Evolutionary conservation across 1,140 invertebrate genomes (phyloP).

Genomic region (Drosophila subobscura): DNA sequence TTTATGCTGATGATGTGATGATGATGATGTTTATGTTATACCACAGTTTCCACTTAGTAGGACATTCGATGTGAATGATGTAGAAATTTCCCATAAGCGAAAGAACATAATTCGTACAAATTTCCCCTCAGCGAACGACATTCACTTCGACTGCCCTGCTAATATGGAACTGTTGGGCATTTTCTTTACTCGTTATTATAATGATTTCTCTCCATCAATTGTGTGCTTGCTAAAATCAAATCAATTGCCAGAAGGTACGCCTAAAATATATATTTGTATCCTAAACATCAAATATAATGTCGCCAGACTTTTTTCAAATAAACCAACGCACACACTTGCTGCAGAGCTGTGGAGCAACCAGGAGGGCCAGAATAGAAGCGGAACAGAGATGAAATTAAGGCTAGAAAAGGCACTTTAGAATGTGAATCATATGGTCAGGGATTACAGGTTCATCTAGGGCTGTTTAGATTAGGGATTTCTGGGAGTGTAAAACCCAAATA

Average conservation of each 20-base stretch:
- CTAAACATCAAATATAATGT: constrained; percentile 38
- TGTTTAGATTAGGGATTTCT: background rate
- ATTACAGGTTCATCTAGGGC: background rate
- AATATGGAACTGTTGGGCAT: too few relatives aligned
- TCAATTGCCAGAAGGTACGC: constrained; percentile 65
- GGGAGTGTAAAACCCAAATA: constrained; percentile 29
- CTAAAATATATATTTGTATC: constrained; percentile 48
- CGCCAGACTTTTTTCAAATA: constrained; percentile 55
- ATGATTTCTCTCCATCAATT: constrained; percentile 49
- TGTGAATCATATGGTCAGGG: constrained; percentile 11
- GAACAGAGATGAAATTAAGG: constrained; percentile 59
- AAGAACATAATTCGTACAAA: too few relatives aligned
- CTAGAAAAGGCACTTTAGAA: constrained; percentile 81
- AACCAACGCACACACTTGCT: constrained; percentile 55
- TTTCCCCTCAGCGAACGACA: too few relatives aligned
- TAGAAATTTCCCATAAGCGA: too few relatives aligned
- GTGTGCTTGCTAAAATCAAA: constrained; percentile 51
- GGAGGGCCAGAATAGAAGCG: constrained; percentile 16
- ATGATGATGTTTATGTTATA: constrained; percentile 32
- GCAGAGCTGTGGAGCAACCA: background rate
- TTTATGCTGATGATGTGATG: constrained; percentile 21
- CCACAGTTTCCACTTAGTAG: background rate
- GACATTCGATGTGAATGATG: too few relatives aligned
- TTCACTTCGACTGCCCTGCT: too few relatives aligned
- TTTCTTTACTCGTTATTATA: constrained; percentile 37